Evolutionary conservation across 2,797 vertebrate species (phyloP), one percentile per base, ranked within the genome.

Genomic region (Fundulus diaphanus): DNA sequence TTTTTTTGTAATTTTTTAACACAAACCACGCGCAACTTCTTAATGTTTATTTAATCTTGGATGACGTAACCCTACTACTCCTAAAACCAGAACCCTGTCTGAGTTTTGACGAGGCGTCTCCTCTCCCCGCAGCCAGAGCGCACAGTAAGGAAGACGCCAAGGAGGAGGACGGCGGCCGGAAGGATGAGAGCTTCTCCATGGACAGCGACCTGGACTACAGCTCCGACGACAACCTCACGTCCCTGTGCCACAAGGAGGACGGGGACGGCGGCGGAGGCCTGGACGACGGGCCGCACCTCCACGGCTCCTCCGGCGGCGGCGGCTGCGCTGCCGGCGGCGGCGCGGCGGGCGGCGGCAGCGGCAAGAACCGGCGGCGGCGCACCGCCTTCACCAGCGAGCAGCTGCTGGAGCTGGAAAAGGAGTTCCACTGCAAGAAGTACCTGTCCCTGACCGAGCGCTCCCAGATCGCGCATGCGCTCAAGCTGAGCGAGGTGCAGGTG

Each of bases 361-460:
- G 97, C 9, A 99, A 99, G 90, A 99, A 98, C 95, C 93, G 98
- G 69, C 93, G 98, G 88, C 92, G 98, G 88, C 90, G 98, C 82
- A 99, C 98, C 4, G 98, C 98, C 35, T 99, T 99, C 92, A 99
- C 97, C 82, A 99, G 97, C 86, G 98, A 99, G 92, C 98, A 99
- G 92, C 97, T 99, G 72, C 94, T 99, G 92, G 98, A 99, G 93
- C 94, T 99, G 89, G 98, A 99, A 92, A 99, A 99, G 82, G 98
- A 99, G 85, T 98, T 99, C 74, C 98, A 99, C 94, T 99, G 98
- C 92, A 99, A 99, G 93, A 99, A 99, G 89, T 99, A 99, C 94
- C 97, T 99, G 81, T 99, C 97, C 2, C 92, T 99, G 54, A 99
- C 98, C 0, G 98, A 99, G 96, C 95, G 98, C 83, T 99, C 98